phyloP scores from a whole-genome alignment of 2,888 invertebrate genomes.

The Drosophila mimetica region DNA sequence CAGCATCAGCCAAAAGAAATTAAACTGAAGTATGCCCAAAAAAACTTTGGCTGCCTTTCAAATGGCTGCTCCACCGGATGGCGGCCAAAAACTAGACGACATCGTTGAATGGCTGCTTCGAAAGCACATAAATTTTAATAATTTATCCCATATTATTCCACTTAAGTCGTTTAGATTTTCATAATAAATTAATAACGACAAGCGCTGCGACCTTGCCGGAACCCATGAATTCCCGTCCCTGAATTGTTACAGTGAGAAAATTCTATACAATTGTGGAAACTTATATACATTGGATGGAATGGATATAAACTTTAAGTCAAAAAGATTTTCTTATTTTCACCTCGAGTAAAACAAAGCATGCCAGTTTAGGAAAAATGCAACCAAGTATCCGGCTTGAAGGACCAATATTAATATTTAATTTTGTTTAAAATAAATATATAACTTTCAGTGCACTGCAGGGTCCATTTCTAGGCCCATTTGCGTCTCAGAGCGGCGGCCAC shows the following conservation, averaged over 20 bases:
- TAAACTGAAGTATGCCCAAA: constrained; percentile 69
- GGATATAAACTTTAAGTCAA: too few relatives aligned
- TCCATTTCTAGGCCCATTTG: constrained; percentile 9
- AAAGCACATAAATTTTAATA: constrained; percentile 83
- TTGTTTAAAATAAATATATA: neutral
- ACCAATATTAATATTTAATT: too few relatives aligned
- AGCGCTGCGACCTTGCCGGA: constrained; percentile 62
- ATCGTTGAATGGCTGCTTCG: constrained; percentile 52
- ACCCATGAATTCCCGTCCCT: neutral
- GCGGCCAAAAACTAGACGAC: constrained; percentile 37
- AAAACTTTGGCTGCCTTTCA: constrained; percentile 73
- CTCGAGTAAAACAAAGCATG: too few relatives aligned
- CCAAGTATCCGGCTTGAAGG: too few relatives aligned
- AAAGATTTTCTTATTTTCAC: too few relatives aligned
- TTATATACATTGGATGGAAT: too few relatives aligned
- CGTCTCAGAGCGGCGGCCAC: constrained; percentile 25
- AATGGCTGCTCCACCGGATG: constrained; percentile 48
- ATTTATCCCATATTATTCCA: constrained; percentile 83
- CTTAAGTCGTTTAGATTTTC: constrained; percentile 84
- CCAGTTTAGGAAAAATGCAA: too few relatives aligned
- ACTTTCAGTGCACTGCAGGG: neutral
- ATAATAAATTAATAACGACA: constrained; percentile 83
- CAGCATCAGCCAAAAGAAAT: constrained; percentile 66
- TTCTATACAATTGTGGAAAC: too few relatives aligned
- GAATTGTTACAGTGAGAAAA: constrained; percentile 8